These are phyloP conservation scores for Strix aluco DNA, from an alignment of 2,113 vertebrate genomes.

Conservation along the genomic window DNA sequence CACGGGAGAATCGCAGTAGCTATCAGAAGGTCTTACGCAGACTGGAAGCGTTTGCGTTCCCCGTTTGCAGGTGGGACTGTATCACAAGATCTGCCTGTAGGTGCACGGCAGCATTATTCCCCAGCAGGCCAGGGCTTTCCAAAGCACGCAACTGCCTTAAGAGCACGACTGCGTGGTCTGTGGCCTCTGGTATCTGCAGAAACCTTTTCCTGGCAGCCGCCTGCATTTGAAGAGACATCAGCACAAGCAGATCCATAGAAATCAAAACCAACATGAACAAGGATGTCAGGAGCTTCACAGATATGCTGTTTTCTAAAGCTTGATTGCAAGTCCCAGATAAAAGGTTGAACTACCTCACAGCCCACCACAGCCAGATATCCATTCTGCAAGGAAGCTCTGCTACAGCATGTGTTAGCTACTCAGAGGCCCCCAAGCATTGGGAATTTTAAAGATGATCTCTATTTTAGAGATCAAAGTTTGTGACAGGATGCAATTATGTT, in stretches of 20 bases:
- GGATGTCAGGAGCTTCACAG: background rate
- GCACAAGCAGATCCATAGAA: background rate
- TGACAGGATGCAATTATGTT: background rate
- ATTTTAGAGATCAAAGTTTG: slow-evolving; percentile 20
- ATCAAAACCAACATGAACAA: rapidly evolving
- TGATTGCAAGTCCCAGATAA: background rate
- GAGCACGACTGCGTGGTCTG: rapidly evolving
- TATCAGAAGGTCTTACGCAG: background rate
- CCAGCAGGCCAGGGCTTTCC: background rate
- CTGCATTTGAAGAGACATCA: background rate
- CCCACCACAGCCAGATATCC: background rate
- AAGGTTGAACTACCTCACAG: background rate
- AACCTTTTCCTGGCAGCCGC: background rate
- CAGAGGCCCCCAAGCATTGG: background rate
- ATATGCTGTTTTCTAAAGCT: background rate
- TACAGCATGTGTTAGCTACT: background rate
- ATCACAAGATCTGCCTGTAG: background rate
- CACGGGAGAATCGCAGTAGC: background rate
- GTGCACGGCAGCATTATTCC: background rate
- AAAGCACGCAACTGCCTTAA: rapidly evolving
- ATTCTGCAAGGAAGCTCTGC: background rate
- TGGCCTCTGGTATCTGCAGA: background rate
- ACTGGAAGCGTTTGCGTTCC: background rate
- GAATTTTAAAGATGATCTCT: background rate
- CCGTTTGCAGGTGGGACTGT: background rate